Percentiles rank a stretch among this genome's conserved stretches.
Conservation (phyloP, 2,888 invertebrate genomes). For the Acronicta psi region DNA sequence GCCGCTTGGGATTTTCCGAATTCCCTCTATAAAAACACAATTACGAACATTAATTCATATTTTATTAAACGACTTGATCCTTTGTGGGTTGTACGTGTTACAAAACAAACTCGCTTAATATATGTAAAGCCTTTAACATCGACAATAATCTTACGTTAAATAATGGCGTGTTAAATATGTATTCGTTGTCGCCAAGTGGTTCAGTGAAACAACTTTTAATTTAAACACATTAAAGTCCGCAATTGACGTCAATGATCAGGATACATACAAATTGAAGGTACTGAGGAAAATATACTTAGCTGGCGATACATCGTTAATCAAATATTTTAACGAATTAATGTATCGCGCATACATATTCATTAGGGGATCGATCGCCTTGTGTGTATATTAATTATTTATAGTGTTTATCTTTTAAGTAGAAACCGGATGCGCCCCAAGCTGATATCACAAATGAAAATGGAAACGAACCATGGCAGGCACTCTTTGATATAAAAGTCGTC, state of each 20-base stretch:
- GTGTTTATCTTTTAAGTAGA: conserved; percentile 10
- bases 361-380: conserved; percentile 15
- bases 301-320: conserved; percentile 16
- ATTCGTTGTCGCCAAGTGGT: conserved; percentile 16
- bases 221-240: conserved; percentile 27
- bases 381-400: conserved; percentile 21
- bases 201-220: conserved; percentile 23
- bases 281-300: conserved; percentile 19
- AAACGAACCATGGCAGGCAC: not conserved
- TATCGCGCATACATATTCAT: conserved; percentile 19
- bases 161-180: conserved; percentile 34
- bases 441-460: conserved; percentile 2
- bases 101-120: conserved; percentile 19
- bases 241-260: conserved; percentile 38
- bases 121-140: conserved; percentile 33
- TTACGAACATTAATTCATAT: conserved; percentile 27
- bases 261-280: conserved; percentile 9
- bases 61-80: conserved; percentile 6
- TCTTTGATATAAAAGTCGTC: conserved; percentile 10
- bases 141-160: conserved; percentile 31
- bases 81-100: conserved; percentile 1
- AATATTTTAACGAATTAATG: conserved; percentile 12
- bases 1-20: conserved; percentile 40
- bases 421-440: conserved; percentile 2
- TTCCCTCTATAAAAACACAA: conserved; percentile 27